Conservation (phyloP, 2,888 invertebrate genomes). For the Meteorus colon region DNA sequence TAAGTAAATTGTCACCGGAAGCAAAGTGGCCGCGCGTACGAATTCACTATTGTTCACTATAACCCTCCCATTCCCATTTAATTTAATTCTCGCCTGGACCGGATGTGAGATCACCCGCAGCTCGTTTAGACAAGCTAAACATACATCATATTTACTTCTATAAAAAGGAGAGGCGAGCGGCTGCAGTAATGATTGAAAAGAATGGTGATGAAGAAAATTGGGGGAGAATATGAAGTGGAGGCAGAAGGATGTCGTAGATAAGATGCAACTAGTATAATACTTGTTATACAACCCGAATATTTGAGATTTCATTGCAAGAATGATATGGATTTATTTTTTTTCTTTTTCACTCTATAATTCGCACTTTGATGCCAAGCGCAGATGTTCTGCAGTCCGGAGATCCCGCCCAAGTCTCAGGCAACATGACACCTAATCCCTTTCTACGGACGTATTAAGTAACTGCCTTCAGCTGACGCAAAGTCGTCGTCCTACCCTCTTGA, state of each 20-base stretch:
- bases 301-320: slow-evolving; percentile 32
- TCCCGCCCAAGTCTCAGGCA: slow-evolving; percentile 60
- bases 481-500: slow-evolving; percentile 12
- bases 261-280: slow-evolving; percentile 51
- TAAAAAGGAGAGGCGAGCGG: slow-evolving; percentile 6
- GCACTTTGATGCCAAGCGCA: slow-evolving; percentile 33
- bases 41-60: slow-evolving; percentile 70
- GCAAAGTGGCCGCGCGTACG: slow-evolving; percentile 68
- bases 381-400: slow-evolving; percentile 51
- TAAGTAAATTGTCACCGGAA: slow-evolving; percentile 61
- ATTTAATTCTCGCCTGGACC: slow-evolving; percentile 64
- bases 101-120: slow-evolving; percentile 66
- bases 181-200: slow-evolving; percentile 33
- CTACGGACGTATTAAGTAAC: slow-evolving; percentile 69
- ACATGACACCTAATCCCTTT: slow-evolving; percentile 66
- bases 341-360: slow-evolving; percentile 4
- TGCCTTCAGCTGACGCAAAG: slow-evolving; percentile 51
- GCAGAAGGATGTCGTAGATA: slow-evolving; percentile 38
- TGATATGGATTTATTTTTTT: slow-evolving; percentile 15
- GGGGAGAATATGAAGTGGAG: slow-evolving; percentile 33
- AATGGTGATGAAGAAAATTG: slow-evolving; percentile 33
- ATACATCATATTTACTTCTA: slow-evolving; percentile 18
- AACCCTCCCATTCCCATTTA: slow-evolving; percentile 68
- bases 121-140: slow-evolving; percentile 62
- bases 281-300: slow-evolving; percentile 45